phyloP scores from a whole-genome alignment of 2,797 vertebrate species.

The Gorsachius magnificus region DNA sequence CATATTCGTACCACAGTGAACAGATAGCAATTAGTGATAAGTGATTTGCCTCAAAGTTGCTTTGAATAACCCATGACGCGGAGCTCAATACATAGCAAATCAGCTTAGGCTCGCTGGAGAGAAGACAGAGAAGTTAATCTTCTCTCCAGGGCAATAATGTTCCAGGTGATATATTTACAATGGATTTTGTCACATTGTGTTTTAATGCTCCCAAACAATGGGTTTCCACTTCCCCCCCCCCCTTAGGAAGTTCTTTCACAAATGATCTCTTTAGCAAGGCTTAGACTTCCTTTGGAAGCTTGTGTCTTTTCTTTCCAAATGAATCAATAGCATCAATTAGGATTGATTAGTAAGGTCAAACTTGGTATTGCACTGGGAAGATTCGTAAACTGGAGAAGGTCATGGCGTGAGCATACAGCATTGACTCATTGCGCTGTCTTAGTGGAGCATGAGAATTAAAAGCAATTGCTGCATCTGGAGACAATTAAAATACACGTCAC shows the following conservation, averaged over 20 bases:
- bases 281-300: neutral
- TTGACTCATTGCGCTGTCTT: rapidly evolving
- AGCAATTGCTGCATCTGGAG: neutral
- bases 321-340: neutral
- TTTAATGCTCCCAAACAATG: neutral
- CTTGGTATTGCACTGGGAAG: neutral
- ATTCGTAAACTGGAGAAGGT: rapidly evolving
- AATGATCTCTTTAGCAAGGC: neutral
- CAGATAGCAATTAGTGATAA: conserved; percentile 45
- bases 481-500: neutral
- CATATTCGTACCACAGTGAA: neutral
- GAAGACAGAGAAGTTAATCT: conserved; percentile 23
- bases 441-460: neutral
- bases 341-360: neutral
- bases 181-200: conserved; percentile 25
- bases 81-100: conserved; percentile 15
- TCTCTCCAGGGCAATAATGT: neutral
- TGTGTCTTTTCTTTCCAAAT: neutral
- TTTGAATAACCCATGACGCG: neutral
- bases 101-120: neutral
- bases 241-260: neutral
- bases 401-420: rapidly evolving
- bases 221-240: neutral
- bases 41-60: conserved; percentile 27
- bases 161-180: conserved; percentile 41